phyloP scores from a whole-genome alignment of 2,797 vertebrate species.

The Acridotheres tristis region DNA sequence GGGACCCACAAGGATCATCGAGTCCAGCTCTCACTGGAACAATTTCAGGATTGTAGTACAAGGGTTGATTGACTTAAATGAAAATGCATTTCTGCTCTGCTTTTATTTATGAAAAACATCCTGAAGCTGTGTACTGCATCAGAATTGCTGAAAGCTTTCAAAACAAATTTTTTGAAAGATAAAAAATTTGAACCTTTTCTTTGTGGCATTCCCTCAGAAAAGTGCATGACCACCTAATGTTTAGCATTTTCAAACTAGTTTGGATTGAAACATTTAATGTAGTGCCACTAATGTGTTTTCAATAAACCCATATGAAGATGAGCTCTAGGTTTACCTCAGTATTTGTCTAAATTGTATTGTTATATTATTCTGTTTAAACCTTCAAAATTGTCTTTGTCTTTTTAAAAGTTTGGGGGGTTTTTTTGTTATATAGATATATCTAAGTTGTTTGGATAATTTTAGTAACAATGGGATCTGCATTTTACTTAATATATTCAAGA shows the following conservation, averaged over 20 bases:
- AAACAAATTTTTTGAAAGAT: neutral
- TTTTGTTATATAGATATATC: neutral
- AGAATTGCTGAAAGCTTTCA: neutral
- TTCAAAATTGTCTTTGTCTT: neutral
- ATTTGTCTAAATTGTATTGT: neutral
- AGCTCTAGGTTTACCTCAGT: neutral
- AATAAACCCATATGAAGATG: neutral
- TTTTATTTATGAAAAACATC: neutral
- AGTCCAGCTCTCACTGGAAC: fast-evolving
- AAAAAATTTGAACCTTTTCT: neutral
- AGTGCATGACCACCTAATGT: neutral
- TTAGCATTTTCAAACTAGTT: neutral
- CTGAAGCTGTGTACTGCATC: neutral
- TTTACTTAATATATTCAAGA: neutral
- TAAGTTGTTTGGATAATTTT: neutral
- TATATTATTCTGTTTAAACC: neutral
- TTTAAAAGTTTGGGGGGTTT: fast-evolving
- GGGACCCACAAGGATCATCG: neutral
- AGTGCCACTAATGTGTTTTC: neutral
- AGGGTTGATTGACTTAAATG: neutral
- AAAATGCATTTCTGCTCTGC: neutral
- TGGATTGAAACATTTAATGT: neutral
- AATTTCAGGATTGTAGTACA: neutral
- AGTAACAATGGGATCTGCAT: neutral
- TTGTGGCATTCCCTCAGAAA: neutral